phyloP scores from a whole-genome alignment of 2,888 invertebrate genomes.

The Drosophila affinis region DNA sequence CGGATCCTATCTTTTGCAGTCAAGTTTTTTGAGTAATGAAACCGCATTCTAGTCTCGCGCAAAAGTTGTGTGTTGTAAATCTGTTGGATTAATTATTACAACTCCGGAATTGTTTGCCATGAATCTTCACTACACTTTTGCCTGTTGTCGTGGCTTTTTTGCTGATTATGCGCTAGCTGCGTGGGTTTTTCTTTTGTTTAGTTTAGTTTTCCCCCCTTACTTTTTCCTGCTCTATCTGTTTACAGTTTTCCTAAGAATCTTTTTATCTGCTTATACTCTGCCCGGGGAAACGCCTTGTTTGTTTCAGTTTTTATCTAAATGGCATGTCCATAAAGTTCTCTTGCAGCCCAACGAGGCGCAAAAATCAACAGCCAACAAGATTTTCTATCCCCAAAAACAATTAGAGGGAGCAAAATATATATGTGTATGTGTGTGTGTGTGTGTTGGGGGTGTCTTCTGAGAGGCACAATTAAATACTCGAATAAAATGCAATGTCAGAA shows the following conservation, averaged over 20 bases:
- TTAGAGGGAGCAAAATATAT: conserved; percentile 15
- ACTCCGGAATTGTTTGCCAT: conserved; percentile 73
- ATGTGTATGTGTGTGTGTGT: background rate
- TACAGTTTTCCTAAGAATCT: background rate
- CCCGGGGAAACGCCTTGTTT: conserved; percentile 1
- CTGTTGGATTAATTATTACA: conserved; percentile 80
- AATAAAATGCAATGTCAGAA: conserved; percentile 41
- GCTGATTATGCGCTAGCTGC: conserved; percentile 25
- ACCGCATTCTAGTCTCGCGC: conserved; percentile 32
- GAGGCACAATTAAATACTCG: conserved; percentile 22
- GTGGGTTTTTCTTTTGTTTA: conserved; percentile 30
- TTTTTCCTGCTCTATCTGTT: background rate
- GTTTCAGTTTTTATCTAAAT: conserved; percentile 34
- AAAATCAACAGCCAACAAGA: conserved; percentile 49
- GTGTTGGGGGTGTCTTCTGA: background rate
- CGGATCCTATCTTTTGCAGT: background rate
- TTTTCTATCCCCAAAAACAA: conserved; percentile 34
- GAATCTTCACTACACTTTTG: conserved; percentile 50
- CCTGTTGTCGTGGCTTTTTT: conserved; percentile 20
- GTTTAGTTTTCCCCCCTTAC: conserved; percentile 5
- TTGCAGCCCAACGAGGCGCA: conserved; percentile 40
- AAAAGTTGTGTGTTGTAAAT: conserved; percentile 68
- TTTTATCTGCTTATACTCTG: background rate
- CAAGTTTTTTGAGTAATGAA: conserved; percentile 66
- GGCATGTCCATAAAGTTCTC: conserved; percentile 36